phyloP scores from a whole-genome alignment of 2,797 vertebrate genomes.

The Parotocinclus haroldoi region DNA sequence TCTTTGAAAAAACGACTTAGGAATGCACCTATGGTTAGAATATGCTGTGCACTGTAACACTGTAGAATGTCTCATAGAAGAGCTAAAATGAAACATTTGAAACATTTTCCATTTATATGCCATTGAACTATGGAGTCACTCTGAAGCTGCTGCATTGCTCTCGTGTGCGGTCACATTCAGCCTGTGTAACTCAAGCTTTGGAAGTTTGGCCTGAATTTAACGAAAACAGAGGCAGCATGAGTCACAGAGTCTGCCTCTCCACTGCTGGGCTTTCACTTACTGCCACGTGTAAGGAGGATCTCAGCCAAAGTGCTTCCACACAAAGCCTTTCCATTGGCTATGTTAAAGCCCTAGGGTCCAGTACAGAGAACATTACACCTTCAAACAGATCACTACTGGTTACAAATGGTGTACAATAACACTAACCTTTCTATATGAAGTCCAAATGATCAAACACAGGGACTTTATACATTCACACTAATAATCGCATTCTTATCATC shows the following conservation, averaged over 20 bases:
- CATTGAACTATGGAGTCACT: slow-evolving; percentile 1
- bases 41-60: no score
- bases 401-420: not conserved
- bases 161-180: slow-evolving; percentile 17
- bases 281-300: slow-evolving; percentile 75
- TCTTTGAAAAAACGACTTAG: no score
- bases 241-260: slow-evolving; percentile 41
- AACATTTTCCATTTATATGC: slow-evolving; percentile 10
- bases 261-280: slow-evolving; percentile 50
- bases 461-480: no score
- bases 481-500: no score
- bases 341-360: slow-evolving; percentile 45
- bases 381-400: slow-evolving; percentile 1
- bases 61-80: not conserved
- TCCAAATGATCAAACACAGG: no score
- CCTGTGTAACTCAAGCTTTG: slow-evolving; percentile 30
- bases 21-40: no score
- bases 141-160: slow-evolving; percentile 11
- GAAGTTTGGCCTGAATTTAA: slow-evolving; percentile 36
- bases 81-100: not conserved
- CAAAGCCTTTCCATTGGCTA: slow-evolving; percentile 59
- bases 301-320: slow-evolving; percentile 67
- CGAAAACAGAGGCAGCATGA: slow-evolving; percentile 39
- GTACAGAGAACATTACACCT: slow-evolving; percentile 40
- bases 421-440: no score